Evolutionary conservation across 1,140 invertebrate species (phyloP).

Genomic region (Bombus breviceps): DNA sequence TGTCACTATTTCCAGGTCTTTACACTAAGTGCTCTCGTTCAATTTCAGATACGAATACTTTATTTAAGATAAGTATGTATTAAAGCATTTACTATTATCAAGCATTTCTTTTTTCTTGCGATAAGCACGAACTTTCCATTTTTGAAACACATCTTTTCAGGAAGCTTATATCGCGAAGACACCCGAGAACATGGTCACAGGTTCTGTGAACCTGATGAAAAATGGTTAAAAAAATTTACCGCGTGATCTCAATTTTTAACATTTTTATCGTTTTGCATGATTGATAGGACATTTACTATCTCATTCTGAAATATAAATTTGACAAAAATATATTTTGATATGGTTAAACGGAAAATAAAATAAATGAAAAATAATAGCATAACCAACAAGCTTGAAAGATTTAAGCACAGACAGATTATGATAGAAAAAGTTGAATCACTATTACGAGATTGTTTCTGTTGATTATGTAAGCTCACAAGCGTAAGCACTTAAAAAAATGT

Average conservation of each 20-base stretch:
- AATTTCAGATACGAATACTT: slow-evolving; percentile 13
- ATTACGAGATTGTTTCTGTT: not conserved
- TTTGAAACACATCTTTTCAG: not conserved
- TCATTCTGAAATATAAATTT: no score
- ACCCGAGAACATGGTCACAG: not conserved
- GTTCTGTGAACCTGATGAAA: no score
- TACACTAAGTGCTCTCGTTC: not conserved
- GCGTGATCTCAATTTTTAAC: no score
- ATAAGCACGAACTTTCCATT: not conserved
- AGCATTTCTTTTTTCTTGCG: not conserved
- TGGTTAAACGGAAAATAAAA: no score
- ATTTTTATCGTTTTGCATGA: no score
- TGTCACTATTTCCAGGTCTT: slow-evolving; percentile 1
- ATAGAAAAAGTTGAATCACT: not conserved
- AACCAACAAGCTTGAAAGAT: not conserved
- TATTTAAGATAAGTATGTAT: slow-evolving; percentile 39
- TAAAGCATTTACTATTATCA: slow-evolving; percentile 38
- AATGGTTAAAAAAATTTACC: not conserved
- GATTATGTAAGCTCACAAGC: not conserved
- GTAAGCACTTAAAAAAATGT: slow-evolving; percentile 37
- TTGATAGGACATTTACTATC: no score
- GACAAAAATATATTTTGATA: no score
- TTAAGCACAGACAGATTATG: not conserved
- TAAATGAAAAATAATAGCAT: no score
- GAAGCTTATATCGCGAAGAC: not conserved